phyloP scores from a whole-genome alignment of 2,888 invertebrate genomes.

The Monoplex corrugatus region DNA sequence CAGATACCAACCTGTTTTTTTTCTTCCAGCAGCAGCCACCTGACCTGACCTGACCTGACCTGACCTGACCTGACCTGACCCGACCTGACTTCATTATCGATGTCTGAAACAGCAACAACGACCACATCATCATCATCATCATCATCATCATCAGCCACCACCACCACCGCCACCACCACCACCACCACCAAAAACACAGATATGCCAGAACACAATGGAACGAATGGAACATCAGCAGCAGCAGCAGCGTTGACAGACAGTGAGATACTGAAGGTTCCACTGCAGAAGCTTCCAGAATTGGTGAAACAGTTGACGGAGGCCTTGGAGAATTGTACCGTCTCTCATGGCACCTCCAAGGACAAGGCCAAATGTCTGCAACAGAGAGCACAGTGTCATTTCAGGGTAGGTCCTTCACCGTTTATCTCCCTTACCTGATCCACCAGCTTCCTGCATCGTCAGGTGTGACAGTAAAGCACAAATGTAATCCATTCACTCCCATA shows the following conservation, averaged over 20 bases:
- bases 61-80: no score
- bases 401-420: slow-evolving; percentile 15
- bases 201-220: not conserved
- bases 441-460: no score
- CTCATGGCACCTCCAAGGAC: not conserved
- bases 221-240: not conserved
- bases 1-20: not conserved
- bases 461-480: no score
- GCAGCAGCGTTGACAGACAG: not conserved
- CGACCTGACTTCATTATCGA: not conserved
- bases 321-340: not conserved
- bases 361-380: slow-evolving; percentile 10
- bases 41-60: no score
- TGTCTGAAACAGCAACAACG: not conserved
- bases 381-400: slow-evolving; percentile 44
- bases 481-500: no score
- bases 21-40: not conserved
- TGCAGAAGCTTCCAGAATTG: slow-evolving; percentile 13
- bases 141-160: no score
- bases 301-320: not conserved
- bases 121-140: not conserved
- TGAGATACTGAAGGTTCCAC: not conserved
- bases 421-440: no score
- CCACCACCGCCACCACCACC: no score
- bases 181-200: not conserved